phyloP scores from a whole-genome alignment of 2,113 vertebrate species.

The Cheirogaleus medius region DNA sequence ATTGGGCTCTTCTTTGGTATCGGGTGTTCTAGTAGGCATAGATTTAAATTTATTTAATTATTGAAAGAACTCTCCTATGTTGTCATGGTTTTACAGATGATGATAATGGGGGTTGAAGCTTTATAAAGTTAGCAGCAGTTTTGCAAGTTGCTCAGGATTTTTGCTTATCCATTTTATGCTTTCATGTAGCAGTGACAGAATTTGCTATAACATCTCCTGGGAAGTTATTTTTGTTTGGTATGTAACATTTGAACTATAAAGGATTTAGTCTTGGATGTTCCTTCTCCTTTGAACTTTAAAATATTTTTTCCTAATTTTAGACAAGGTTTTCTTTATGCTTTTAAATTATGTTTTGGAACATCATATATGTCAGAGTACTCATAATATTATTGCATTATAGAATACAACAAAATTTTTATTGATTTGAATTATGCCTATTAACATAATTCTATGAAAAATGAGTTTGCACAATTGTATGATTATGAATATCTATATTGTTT shows the following conservation, averaged over 20 bases:
- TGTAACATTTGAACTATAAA: neutral
- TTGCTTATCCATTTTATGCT: neutral
- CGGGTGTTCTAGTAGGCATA: neutral
- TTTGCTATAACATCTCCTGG: slow-evolving; percentile 22
- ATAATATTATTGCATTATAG: neutral
- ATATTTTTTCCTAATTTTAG: neutral
- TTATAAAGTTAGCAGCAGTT: neutral
- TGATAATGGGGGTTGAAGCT: neutral
- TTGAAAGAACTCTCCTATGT: neutral
- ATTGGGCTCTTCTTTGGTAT: neutral
- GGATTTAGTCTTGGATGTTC: neutral
- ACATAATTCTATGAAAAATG: neutral
- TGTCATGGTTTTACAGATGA: neutral
- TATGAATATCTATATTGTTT: neutral
- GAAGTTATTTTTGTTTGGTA: slow-evolving; percentile 23
- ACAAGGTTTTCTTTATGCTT: neutral
- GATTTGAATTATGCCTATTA: neutral
- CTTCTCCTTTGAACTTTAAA: neutral
- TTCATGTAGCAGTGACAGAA: neutral
- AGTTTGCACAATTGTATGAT: neutral
- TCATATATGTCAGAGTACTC: neutral
- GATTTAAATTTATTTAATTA: neutral
- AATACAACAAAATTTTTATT: neutral
- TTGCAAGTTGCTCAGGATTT: neutral
- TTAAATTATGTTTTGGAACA: neutral